These are phyloP conservation scores for Mungos mungo DNA, from an alignment of 2,113 vertebrate species.

Conservation along the genomic window DNA sequence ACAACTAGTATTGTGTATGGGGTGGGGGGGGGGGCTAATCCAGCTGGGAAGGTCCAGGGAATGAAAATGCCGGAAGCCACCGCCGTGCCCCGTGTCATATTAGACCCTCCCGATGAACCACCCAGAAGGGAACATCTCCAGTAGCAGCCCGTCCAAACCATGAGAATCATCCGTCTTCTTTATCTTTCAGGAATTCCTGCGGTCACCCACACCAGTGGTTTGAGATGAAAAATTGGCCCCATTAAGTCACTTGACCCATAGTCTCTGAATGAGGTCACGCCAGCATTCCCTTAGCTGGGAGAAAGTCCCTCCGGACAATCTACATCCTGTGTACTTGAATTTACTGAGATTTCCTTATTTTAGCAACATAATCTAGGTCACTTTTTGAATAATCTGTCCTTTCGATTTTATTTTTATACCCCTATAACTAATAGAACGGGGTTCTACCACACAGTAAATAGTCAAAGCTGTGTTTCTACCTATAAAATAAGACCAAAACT, in stretches of 20 bases:
- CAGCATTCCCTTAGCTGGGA: background rate
- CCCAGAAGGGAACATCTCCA: background rate
- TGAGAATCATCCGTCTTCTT: background rate
- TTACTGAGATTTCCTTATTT: background rate
- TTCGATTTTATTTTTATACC: background rate
- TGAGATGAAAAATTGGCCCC: background rate
- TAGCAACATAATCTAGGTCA: background rate
- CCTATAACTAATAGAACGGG: rapidly evolving
- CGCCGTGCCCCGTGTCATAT: rapidly evolving
- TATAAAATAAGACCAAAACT: background rate
- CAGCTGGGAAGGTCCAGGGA: background rate
- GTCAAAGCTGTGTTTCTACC: background rate
- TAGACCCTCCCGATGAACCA: background rate
- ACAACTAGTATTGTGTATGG: too few species aligned
- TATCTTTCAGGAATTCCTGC: background rate
- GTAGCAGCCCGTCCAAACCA: background rate
- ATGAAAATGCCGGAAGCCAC: background rate
- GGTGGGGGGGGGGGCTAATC: background rate
- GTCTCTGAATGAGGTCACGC: background rate
- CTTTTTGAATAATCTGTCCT: background rate
- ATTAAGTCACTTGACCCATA: background rate
- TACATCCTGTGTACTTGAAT: background rate
- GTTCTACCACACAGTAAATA: background rate
- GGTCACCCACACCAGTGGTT: background rate
- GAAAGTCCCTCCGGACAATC: background rate